These are phyloP conservation scores for Merops nubicus DNA, from an alignment of 2,113 vertebrate species.

Conservation along the genomic window DNA sequence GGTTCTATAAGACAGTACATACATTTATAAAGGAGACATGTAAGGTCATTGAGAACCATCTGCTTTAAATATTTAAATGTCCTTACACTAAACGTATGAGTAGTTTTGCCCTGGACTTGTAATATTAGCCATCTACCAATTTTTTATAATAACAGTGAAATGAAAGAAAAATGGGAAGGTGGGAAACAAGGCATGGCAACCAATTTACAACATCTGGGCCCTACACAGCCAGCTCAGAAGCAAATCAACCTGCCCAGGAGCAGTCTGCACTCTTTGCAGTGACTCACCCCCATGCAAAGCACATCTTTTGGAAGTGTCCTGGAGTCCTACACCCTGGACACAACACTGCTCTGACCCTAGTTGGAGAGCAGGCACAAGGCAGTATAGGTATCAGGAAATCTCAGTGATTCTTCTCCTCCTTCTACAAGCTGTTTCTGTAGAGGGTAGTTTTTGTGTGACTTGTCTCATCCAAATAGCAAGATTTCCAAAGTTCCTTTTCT, in stretches of 20 bases:
- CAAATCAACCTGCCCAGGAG: background rate
- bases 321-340: background rate
- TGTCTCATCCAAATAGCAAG: background rate
- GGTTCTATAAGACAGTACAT: slow-evolving; percentile 66
- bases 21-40: slow-evolving; percentile 75
- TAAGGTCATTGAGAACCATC: slow-evolving; percentile 74
- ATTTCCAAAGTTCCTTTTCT: background rate
- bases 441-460: background rate
- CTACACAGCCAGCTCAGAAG: background rate
- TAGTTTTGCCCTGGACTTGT: slow-evolving; percentile 68
- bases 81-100: slow-evolving; percentile 58
- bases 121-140: slow-evolving; percentile 49
- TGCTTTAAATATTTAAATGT: slow-evolving; percentile 73
- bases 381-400: background rate
- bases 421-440: background rate
- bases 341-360: background rate
- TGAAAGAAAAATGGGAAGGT: slow-evolving; percentile 61
- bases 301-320: background rate
- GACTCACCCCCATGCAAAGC: background rate
- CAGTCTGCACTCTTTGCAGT: background rate
- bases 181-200: slow-evolving; percentile 43
- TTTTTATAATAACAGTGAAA: slow-evolving; percentile 63
- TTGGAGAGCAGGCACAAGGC: background rate
- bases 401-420: background rate
- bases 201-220: slow-evolving; percentile 69